A percentile compares a stretch with the other conserved stretches of the same genome.
These are phyloP conservation scores for Cephus pulcher DNA, from an alignment of 2,888 invertebrate species.

Conservation along the genomic window DNA sequence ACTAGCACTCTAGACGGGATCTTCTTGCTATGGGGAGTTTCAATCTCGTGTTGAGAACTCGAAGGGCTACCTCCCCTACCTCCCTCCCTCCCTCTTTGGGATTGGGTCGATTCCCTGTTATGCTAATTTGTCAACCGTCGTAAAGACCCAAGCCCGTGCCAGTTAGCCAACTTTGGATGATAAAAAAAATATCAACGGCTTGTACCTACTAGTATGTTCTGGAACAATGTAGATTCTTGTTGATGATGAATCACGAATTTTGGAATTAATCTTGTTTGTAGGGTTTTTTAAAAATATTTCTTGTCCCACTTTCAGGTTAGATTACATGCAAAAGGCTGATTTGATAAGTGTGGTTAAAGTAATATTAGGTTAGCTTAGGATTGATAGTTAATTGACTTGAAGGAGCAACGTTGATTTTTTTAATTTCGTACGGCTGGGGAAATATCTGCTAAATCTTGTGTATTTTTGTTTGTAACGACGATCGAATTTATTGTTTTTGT, in stretches of 20 bases:
- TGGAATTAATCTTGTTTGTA: not conserved
- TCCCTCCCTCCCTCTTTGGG: constrained; percentile 33
- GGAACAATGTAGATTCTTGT: not conserved
- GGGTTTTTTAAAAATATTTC: not conserved
- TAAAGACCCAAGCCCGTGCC: constrained; percentile 13
- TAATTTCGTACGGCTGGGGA: no score
- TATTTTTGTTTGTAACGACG: not conserved
- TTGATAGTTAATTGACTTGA: no score
- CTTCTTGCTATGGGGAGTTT: constrained; percentile 13
- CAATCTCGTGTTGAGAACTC: not conserved
- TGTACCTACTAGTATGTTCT: not conserved
- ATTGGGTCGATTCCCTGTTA: constrained; percentile 63
- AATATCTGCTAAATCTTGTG: no score
- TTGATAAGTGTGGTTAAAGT: not conserved
- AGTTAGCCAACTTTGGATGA: constrained; percentile 1
- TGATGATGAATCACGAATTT: not conserved
- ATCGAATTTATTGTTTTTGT: not conserved
- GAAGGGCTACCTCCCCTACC: constrained; percentile 47
- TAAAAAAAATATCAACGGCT: not conserved
- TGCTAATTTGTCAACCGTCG: constrained; percentile 66
- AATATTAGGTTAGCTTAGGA: no score
- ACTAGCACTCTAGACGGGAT: constrained; percentile 60
- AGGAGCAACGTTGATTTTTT: no score
- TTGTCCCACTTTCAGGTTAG: not conserved
- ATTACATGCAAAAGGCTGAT: not conserved